Evolutionary conservation across 1,140 invertebrate species (phyloP), one percentile per base, ranked within the genome.

Genomic region (Drosophila mayri): DNA sequence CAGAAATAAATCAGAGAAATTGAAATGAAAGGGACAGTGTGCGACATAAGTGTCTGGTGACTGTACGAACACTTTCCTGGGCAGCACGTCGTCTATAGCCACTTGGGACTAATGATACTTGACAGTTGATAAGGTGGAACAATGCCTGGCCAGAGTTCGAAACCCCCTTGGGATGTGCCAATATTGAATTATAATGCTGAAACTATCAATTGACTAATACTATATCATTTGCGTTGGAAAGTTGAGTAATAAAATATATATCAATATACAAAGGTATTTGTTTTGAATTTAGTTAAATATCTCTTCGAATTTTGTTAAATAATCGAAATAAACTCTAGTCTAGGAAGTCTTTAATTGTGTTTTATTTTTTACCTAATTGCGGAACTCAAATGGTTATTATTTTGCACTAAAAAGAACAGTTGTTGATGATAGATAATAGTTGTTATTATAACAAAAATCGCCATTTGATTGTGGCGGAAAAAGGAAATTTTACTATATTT

Each of bases 1-100:
- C 20, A 54, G 18, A 72, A 30, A 49, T 38, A 72, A 72, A 72
- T 72, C 68, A 72, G 30, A 72, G 68, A 72, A 72, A 72, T 72
- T 37, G 14, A 49, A 37, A 41, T 1, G 22, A 47, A 41, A 32
- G 44, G 20, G 63, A 38, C 50, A 12, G 43, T 58, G 20, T 52
- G 9, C 46, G 50, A 1, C 64, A 49, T 35, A 70, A 70, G 37
- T 70, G 61, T 25, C 46, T 71, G 44, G 52, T 72, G 52, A 71
- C 52, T 72, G 66, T 71, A 49, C 20, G 35, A 62, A 7, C 30
- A 32, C 62, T 71, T 71, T 71, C 41, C 16, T 40, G 7, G 10
- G 20, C 6, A 14, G 32, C 67, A 71, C 67, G 25, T 44, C 20
- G 11, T 49, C 47, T 8, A 63, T 47, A 58, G 49, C 1, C 35